A percentile compares a stretch with the other conserved stretches of the same genome.
Conservation (phyloP, 2,113 vertebrate species). For the Gadus chalcogrammus region DNA sequence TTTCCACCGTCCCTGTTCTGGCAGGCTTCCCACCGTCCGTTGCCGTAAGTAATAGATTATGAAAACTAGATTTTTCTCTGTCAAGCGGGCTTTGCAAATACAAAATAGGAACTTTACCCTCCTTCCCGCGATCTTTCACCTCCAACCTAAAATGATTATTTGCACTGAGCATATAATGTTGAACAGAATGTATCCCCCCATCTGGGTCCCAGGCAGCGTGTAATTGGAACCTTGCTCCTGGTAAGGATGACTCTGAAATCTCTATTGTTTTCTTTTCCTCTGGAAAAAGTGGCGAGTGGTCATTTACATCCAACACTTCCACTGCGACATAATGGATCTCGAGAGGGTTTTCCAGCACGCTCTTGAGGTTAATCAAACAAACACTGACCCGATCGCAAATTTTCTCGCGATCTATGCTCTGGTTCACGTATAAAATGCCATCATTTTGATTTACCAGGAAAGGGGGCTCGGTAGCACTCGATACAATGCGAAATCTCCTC, state of each 20-base stretch:
- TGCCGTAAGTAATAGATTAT: constrained; percentile 36
- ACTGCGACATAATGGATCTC: constrained; percentile 62
- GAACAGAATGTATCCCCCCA: constrained; percentile 52
- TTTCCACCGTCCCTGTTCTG: constrained; percentile 41
- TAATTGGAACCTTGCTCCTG: constrained; percentile 55
- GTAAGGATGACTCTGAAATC: constrained; percentile 45
- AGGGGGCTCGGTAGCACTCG: constrained; percentile 50
- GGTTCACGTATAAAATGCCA: constrained; percentile 64
- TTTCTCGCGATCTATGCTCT: constrained; percentile 53
- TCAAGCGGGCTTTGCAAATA: constrained; percentile 52
- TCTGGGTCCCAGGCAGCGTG: constrained; percentile 59
- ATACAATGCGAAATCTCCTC: constrained; percentile 56
- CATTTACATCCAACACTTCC: constrained; percentile 65
- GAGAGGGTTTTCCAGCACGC: constrained; percentile 58
- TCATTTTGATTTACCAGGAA: constrained; percentile 66
- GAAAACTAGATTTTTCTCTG: constrained; percentile 40
- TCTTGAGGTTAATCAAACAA: constrained; percentile 56
- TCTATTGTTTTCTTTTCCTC: constrained; percentile 49
- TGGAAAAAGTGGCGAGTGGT: constrained; percentile 48
- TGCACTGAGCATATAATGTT: constrained; percentile 46
- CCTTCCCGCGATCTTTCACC: constrained; percentile 39
- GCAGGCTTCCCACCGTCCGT: constrained; percentile 58
- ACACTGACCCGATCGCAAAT: constrained; percentile 42
- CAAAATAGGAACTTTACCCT: constrained; percentile 50
- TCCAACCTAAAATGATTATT: constrained; percentile 57